Evolutionary conservation across 1,140 invertebrate genomes (phyloP).

Genomic region (Tetramorium alpestre): DNA sequence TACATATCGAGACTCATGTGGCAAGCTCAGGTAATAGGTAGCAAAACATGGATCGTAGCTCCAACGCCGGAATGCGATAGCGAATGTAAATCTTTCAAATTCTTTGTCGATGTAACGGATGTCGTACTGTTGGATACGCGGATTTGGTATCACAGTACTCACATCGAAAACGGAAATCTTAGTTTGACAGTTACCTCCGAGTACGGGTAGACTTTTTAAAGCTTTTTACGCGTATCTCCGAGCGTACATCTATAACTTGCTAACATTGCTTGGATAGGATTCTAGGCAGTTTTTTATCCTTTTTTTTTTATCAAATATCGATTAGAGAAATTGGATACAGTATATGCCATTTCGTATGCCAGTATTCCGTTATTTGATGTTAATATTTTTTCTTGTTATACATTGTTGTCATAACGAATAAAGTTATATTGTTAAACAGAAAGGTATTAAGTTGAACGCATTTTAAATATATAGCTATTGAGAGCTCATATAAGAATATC

Average conservation of each 20-base stretch:
- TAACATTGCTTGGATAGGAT: constrained; percentile 36
- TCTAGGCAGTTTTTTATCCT: constrained; percentile 34
- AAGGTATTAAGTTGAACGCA: background rate
- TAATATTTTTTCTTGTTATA: background rate
- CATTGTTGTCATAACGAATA: background rate
- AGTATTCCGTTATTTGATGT: background rate
- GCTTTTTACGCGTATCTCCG: background rate
- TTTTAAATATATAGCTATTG: background rate
- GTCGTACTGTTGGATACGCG: constrained; percentile 95
- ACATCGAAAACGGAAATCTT: constrained; percentile 93
- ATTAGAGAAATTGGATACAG: constrained; percentile 2
- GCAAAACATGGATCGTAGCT: constrained; percentile 94
- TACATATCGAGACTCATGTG: constrained; percentile 96
- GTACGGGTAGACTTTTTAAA: constrained; percentile 87
- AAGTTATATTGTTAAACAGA: background rate
- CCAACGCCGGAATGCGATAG: constrained; percentile 96
- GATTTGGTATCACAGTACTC: constrained; percentile 96
- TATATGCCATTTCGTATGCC: background rate
- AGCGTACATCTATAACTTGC: background rate
- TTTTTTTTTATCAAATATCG: background rate
- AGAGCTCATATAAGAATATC: background rate
- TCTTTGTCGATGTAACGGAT: constrained; percentile 94
- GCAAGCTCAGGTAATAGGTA: constrained; percentile 96
- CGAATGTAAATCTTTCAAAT: constrained; percentile 90
- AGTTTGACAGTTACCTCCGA: constrained; percentile 97